Evolutionary conservation across 2,888 invertebrate species (phyloP), one percentile per base, ranked within the genome.

Genomic region (Clistopyga incitator): DNA sequence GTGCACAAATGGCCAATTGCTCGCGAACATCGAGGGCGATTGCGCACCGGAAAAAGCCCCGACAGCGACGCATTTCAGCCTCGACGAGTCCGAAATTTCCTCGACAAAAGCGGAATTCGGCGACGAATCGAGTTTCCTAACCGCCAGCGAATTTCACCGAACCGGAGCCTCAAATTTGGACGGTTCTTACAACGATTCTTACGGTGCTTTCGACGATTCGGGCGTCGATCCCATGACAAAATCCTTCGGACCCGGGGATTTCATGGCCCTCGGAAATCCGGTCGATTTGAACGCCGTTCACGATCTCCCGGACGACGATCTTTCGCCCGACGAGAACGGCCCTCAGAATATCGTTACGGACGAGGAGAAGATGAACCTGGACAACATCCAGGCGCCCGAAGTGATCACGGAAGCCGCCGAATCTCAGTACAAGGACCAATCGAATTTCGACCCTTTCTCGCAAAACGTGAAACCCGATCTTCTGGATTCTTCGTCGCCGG

Each of bases 71-170:
- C 85, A 82, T 6, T 92, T 91, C 86, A 88, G 90, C 47, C 87
- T 93, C 78, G 94, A 94, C 83, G 93, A 93, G 68, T 94, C 94
- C 0, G 94, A 94, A 83, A 89, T 94, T 0, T 92, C 94, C 0
- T 94, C 94, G 0, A 94, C 94, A 15, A 94, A 93, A 78, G 95
- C 94, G 1, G 94, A 94, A 75, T 94, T 92, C 83, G 94, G 94
- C 2, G 95, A 95, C 84, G 94, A 94, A 78, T 93, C 94, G 0
- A 94, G 92, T 81, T 92, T 91, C 56, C 85, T 92, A 50, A 89
- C 90, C 0, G 81, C 85, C 10, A 85, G 88, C 54, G 90, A 92
- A 72, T 84, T 91, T 68, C 88, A 91, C 61, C 86, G 88, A 90
- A 88, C 90, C 81, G 82, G 88, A 50, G 29, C 92, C 83, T 89